These are phyloP conservation scores for Callipepla californica DNA, from an alignment of 2,113 vertebrate species.

Conservation along the genomic window DNA sequence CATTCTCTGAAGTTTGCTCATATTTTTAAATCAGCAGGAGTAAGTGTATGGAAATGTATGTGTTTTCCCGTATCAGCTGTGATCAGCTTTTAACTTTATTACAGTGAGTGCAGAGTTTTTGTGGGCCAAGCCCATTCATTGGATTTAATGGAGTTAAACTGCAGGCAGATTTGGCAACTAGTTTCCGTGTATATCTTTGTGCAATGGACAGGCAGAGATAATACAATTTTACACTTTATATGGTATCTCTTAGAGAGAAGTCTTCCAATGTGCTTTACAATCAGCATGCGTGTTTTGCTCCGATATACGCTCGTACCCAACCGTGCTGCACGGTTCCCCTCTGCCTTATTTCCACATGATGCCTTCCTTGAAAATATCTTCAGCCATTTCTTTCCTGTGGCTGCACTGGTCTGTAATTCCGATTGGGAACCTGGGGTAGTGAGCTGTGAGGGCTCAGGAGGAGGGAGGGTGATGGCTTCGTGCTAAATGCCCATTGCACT, in stretches of 20 bases:
- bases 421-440: neutral
- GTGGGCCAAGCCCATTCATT: constrained; percentile 52
- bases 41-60: constrained; percentile 29
- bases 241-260: constrained; percentile 22
- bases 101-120: constrained; percentile 37
- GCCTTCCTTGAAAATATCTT: neutral
- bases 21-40: constrained; percentile 26
- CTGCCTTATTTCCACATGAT: neutral
- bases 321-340: neutral
- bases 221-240: constrained; percentile 52
- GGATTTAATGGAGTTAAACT: constrained; percentile 67
- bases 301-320: neutral
- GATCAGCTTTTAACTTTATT: constrained; percentile 57
- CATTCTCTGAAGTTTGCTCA: neutral
- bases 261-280: constrained; percentile 21
- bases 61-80: constrained; percentile 30
- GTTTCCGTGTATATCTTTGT: constrained; percentile 26
- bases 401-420: neutral
- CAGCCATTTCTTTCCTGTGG: neutral
- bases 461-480: neutral
- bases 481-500: neutral
- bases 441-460: neutral
- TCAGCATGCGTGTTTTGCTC: neutral
- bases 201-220: constrained; percentile 55
- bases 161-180: constrained; percentile 56